phyloP scores from a whole-genome alignment of 2,797 vertebrate genomes.

The Rhinella marina region DNA sequence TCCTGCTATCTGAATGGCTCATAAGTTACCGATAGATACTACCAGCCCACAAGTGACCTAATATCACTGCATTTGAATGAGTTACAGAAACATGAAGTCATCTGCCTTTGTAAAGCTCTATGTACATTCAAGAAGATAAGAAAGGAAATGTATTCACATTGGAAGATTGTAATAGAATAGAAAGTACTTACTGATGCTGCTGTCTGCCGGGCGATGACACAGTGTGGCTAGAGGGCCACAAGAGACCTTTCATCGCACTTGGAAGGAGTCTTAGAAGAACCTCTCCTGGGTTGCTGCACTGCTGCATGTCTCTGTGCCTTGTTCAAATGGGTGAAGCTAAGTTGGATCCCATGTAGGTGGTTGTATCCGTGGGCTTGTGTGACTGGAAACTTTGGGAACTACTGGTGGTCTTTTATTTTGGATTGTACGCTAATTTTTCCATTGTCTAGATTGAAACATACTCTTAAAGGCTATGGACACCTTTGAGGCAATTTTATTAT shows the following conservation, averaged over 20 bases:
- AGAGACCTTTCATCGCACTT: background rate
- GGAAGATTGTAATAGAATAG: conserved; percentile 13
- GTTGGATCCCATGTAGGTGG: conserved; percentile 47
- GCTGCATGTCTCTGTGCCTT: conserved; percentile 19
- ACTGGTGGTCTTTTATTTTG: background rate
- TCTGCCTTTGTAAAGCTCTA: conserved; percentile 7
- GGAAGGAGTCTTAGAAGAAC: background rate
- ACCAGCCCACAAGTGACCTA: conserved; percentile 50
- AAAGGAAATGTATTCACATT: background rate
- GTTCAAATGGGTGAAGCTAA: background rate
- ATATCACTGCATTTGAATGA: conserved; percentile 33
- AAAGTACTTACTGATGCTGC: background rate
- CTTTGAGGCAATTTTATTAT: too few species aligned
- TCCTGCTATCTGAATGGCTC: conserved; percentile 5
- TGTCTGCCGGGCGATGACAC: background rate
- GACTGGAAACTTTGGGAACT: background rate
- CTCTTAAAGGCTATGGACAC: background rate
- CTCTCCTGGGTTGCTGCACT: background rate
- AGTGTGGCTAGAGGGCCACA: background rate
- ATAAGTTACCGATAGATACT: background rate
- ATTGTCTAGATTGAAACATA: background rate
- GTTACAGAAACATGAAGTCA: conserved; percentile 53
- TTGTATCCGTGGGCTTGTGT: background rate
- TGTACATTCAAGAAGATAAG: conserved; percentile 26
- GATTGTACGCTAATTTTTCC: background rate